Evolutionary conservation across 1,140 invertebrate species (phyloP).

Genomic region (Drosophila sp.): DNA sequence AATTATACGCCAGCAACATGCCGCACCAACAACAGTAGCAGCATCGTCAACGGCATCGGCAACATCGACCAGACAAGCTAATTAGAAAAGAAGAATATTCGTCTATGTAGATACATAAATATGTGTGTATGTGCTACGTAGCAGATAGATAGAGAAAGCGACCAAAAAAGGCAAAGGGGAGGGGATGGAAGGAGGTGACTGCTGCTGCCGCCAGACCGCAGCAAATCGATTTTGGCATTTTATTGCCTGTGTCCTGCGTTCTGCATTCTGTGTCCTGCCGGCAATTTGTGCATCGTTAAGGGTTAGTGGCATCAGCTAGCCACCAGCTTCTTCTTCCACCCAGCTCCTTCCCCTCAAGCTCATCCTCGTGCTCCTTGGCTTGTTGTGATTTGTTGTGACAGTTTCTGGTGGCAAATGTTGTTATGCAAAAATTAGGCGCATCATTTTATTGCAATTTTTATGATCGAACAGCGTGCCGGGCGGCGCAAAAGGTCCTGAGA

Average conservation of each 20-base stretch:
- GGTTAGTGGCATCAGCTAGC: slow-evolving; percentile 55
- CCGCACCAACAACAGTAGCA: slow-evolving; percentile 38
- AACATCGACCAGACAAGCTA: slow-evolving; percentile 63
- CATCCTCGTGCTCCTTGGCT: slow-evolving; percentile 13
- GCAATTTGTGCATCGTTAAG: slow-evolving; percentile 74
- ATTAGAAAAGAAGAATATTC: slow-evolving; percentile 65
- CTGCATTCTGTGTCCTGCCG: slow-evolving; percentile 33
- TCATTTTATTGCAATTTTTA: slow-evolving; percentile 83
- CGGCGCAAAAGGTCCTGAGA: slow-evolving; percentile 27
- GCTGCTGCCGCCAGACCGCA: slow-evolving; percentile 50
- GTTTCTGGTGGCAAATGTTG: slow-evolving; percentile 67
- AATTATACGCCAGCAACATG: slow-evolving; percentile 73
- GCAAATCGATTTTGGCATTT: slow-evolving; percentile 74
- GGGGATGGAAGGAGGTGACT: slow-evolving; percentile 22
- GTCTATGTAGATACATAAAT: neutral
- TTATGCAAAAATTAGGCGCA: slow-evolving; percentile 83
- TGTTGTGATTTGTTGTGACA: slow-evolving; percentile 82
- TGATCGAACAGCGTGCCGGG: slow-evolving; percentile 44
- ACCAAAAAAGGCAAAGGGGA: neutral
- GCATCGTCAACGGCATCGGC: slow-evolving; percentile 3
- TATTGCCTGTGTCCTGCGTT: slow-evolving; percentile 58
- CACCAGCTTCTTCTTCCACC: slow-evolving; percentile 7
- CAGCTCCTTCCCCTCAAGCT: slow-evolving; percentile 25
- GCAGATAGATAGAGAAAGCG: neutral
- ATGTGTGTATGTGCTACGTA: too few species aligned